Base-by-base conservation (phyloP, 1,140 invertebrate genomes). In the Pseudomyrmex dendroicus region DNA sequence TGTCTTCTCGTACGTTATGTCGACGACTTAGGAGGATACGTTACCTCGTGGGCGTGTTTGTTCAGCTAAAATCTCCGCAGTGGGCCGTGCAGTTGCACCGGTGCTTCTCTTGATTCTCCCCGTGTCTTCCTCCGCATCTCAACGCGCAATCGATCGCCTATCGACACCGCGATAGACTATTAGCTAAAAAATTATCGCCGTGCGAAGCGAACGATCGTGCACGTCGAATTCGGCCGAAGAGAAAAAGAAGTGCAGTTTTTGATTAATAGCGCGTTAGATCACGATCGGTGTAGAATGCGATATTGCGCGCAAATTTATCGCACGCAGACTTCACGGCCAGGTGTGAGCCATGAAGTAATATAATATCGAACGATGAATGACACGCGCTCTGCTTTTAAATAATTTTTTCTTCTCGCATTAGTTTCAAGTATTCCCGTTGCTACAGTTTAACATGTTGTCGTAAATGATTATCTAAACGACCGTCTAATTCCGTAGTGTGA, bases 31-130 rank as follows among this genome's bases (percentile, higher is more conserved):
- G 88, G 83, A 87, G 83, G 84, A 88, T 86, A 84, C 82, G 83
- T 86, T 85, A 82, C 85, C 82, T 85, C 89, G 91, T 92, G 90
- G 91, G 91, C 90, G 91, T 92, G 90, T 91, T 91, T 89, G 87
- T 90, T 90, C 89, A 82, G 83, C 89, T 89, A 91, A 91, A 90
- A 85, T 84, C 78, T 87, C 82, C 88, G 66, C 89, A 88, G 90
- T 89, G 85, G 89, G 86, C 90, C 86, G 22, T 67, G 90, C 84
- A 84, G 84, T 89, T 88, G 87, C 85, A 90, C 82, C 64, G 83
- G 78, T 80, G 35, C 56, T 67, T 78, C 66, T 48, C 44, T 12
- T 48, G 4, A n/a, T 8, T 48, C 17, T 57, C 64, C 54, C 5
- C 66, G 52, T 10, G 25, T 50, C 20, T 15, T 7, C 22, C 15